Conservation (phyloP, 2,888 invertebrate species). For the Scotopteryx bipunctaria region DNA sequence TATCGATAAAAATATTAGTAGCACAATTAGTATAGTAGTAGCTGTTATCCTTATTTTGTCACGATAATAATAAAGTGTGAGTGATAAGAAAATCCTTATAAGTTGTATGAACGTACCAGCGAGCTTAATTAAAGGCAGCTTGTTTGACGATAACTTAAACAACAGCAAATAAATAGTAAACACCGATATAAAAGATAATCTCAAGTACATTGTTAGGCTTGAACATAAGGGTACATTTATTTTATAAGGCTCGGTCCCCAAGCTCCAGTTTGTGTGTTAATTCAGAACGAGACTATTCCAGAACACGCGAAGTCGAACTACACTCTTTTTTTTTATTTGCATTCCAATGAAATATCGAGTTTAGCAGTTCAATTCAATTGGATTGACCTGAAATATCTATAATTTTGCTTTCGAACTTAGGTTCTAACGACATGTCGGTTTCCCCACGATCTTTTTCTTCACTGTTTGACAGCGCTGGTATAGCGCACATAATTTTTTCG, state of each 20-base stretch:
- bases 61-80: neutral
- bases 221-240: slow-evolving; percentile 13
- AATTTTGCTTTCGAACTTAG: too few relatives aligned
- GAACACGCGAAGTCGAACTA: slow-evolving; percentile 12
- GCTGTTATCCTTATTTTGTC: neutral
- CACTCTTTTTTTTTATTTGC: slow-evolving; percentile 12
- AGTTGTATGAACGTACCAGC: slow-evolving; percentile 10
- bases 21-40: too few relatives aligned
- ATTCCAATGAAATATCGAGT: slow-evolving; percentile 4
- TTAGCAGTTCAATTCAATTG: neutral
- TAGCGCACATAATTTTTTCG: too few relatives aligned
- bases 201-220: slow-evolving; percentile 20
- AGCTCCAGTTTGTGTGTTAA: slow-evolving; percentile 17
- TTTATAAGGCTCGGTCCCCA: slow-evolving; percentile 4
- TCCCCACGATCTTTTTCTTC: too few relatives aligned
- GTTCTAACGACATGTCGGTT: too few relatives aligned
- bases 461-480: too few relatives aligned
- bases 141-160: slow-evolving; percentile 19
- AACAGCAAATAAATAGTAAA: slow-evolving; percentile 22
- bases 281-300: slow-evolving; percentile 22
- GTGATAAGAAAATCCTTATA: slow-evolving; percentile 2
- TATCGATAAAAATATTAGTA: too few relatives aligned
- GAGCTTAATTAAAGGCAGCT: slow-evolving; percentile 22
- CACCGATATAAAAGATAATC: slow-evolving; percentile 24
- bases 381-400: neutral